Evolutionary conservation across 2,797 vertebrate species (phyloP), one percentile per base, ranked within the genome.

Genomic region (Antennarius maculatus): DNA sequence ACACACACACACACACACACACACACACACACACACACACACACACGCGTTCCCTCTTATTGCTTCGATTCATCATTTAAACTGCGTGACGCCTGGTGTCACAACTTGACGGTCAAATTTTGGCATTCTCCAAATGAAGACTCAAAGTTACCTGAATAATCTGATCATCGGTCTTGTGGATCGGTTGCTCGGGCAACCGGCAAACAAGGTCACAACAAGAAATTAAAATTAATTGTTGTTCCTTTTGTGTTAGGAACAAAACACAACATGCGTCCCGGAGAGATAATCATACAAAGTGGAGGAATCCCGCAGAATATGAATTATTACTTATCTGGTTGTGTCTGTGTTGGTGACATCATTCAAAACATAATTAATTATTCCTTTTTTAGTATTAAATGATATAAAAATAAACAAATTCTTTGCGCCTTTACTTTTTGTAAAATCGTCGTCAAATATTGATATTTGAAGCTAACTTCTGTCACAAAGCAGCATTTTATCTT

Each of bases 21-120:
- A 23, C 23, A 23, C 23, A 23, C 23, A 23, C 23, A 1, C 23
- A 23, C 23, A 23, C 23, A 23, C 23, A 23, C 23, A 23, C 23
- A 23, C 23, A 23, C 23, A 23, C 56, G 14, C 45, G 61, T 37
- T 5, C 27, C 23, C 53, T n/a, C 59, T 74, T 71, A 74, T 75
- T 78, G 65, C 74, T 56, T 18, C 45, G 51, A 82, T 77, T 76
- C 64, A 67, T 83, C 76, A 71, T 66, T 63, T 66, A 74, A 81
- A 78, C 68, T 56, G 68, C 84, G 76, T 77, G 69, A 86, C 63
- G 76, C 76, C 62, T 64, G 37, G 29, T 74, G 84, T 66, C 74
- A 62, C 6, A 18, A 17, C 18, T 29, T 29, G 51, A 76, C 54
- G 55, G 49, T 63, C 65, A 62, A 16, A 64, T 75, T 78, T 71